Percentiles rank a stretch among this genome's conserved stretches.
Evolutionary conservation across 2,888 invertebrate species (phyloP).

Genomic region (Imbricaverruca yamaguchii): DNA sequence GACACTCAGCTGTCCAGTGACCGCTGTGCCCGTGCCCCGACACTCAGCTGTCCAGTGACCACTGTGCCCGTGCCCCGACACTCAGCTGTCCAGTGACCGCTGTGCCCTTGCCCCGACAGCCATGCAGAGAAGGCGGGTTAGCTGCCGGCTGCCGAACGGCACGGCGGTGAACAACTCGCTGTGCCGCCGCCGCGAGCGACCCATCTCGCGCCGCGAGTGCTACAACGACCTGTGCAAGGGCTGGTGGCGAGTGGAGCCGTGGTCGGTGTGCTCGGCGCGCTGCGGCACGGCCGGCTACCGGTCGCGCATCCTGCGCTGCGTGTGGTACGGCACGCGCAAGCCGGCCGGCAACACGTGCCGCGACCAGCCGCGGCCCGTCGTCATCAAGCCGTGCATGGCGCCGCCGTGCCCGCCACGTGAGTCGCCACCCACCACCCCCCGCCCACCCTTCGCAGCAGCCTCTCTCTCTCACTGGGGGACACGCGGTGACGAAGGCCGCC

Average conservation of each 20-base stretch:
- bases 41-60: neutral
- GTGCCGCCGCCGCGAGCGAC: conserved; percentile 66
- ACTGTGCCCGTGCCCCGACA: neutral
- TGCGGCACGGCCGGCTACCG: conserved; percentile 78
- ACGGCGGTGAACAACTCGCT: conserved; percentile 49
- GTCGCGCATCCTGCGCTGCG: conserved; percentile 81
- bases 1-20: no score
- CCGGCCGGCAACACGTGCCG: conserved; percentile 81
- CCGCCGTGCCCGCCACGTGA: conserved; percentile 50
- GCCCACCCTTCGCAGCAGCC: no score
- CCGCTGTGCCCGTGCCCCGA: no score
- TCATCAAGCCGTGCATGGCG: conserved; percentile 68
- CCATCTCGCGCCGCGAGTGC: conserved; percentile 70
- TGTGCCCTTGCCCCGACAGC: conserved; percentile 44
- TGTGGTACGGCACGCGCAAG: conserved; percentile 77
- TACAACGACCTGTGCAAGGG: conserved; percentile 75
- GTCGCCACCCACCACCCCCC: neutral
- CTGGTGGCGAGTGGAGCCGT: conserved; percentile 81
- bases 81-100: neutral
- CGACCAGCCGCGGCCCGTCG: conserved; percentile 63
- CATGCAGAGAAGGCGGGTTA: conserved; percentile 61
- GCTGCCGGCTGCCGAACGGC: conserved; percentile 49
- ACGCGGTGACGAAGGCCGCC: no score
- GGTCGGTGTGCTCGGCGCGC: conserved; percentile 86
- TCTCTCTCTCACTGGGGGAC: no score